phyloP scores from a whole-genome alignment of 2,113 vertebrate genomes.

The Mustela lutreola region DNA sequence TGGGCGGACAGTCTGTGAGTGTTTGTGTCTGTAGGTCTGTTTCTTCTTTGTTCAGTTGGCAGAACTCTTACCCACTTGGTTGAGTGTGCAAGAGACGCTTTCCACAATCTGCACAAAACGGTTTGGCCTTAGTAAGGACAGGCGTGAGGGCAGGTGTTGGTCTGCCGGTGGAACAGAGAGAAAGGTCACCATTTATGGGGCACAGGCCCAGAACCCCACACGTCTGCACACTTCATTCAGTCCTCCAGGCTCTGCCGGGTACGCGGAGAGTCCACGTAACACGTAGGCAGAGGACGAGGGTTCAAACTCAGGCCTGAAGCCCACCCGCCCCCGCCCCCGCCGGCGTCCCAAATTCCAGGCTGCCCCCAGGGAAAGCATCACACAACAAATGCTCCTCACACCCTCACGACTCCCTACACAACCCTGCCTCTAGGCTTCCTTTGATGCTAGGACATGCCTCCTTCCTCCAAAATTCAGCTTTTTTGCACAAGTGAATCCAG shows the following conservation, averaged over 20 bases:
- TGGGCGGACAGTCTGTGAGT: fast-evolving
- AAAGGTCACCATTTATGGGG: not conserved
- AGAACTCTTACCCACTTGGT: not conserved
- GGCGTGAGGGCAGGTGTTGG: fast-evolving
- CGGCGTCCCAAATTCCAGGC: not conserved
- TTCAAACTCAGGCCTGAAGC: not conserved
- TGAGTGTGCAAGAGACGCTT: fast-evolving
- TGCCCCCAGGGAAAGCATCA: not conserved
- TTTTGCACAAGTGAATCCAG: not conserved
- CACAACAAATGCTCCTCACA: fast-evolving
- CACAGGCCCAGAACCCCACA: not conserved
- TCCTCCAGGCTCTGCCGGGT: fast-evolving
- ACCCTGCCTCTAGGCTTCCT: fast-evolving
- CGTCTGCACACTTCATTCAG: not conserved
- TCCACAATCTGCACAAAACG: not conserved
- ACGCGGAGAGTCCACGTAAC: fast-evolving
- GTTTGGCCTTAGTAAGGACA: not conserved
- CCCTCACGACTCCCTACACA: fast-evolving
- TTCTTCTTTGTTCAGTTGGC: not conserved
- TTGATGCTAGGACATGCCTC: fast-evolving
- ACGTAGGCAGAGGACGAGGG: not conserved
- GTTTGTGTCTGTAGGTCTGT: not conserved
- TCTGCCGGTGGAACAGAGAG: too few relatives aligned
- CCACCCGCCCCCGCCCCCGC: too few relatives aligned
- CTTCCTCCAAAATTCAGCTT: not conserved